phyloP scores from a whole-genome alignment of 2,113 vertebrate species.

The Eubucco bourcierii region DNA sequence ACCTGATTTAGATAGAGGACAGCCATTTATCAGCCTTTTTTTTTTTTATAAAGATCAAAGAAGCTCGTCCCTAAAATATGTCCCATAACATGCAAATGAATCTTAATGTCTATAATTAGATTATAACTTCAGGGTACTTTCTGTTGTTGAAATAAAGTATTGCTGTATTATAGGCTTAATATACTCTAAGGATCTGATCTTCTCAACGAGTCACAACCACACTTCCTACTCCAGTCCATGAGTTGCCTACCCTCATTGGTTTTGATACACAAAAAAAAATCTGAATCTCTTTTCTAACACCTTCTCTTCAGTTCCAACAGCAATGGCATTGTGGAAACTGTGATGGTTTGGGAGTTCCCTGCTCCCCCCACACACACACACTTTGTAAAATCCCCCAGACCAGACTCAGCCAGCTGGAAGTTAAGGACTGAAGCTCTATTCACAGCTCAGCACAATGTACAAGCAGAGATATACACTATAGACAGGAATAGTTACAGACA shows the following conservation, averaged over 20 bases:
- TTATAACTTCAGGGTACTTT: slow-evolving; percentile 40
- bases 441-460: no score
- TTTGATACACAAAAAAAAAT: neutral
- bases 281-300: neutral
- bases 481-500: no score
- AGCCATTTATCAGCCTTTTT: neutral
- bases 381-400: no score
- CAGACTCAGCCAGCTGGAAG: no score
- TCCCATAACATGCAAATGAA: slow-evolving; percentile 38
- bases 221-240: neutral
- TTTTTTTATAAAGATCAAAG: slow-evolving; percentile 63
- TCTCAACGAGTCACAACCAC: neutral
- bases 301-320: neutral
- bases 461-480: no score
- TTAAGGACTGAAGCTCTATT: no score
- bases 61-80: slow-evolving; percentile 32
- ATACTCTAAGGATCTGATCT: neutral
- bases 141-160: slow-evolving; percentile 13
- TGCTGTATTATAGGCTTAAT: neutral
- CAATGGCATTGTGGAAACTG: neutral
- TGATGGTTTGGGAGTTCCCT: no score
- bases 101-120: slow-evolving; percentile 50
- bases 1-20: slow-evolving; percentile 53
- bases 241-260: neutral
- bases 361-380: no score